Evolutionary conservation across 2,113 vertebrate genomes (phyloP), one percentile per base, ranked within the genome.

Genomic region (Rostratula benghalensis): DNA sequence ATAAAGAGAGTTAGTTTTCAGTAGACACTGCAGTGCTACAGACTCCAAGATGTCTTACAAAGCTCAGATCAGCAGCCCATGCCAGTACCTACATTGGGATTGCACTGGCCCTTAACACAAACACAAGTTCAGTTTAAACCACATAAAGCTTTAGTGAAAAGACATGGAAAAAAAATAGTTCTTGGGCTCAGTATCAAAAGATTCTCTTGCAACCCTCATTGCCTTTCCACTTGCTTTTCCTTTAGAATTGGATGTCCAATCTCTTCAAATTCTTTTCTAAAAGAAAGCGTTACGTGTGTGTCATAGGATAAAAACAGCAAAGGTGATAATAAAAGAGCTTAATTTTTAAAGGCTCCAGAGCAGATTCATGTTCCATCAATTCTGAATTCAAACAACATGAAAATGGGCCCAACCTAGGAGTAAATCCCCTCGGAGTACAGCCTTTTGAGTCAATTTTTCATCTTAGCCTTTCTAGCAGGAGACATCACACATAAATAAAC

Each of bases 401-500:
- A 95, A 75, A 79, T 54, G 51, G 94, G 87, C 78, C 67, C 74
- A 94, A 25, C 78, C 45, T 63, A 82, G 86, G 78, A 96, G 93
- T 85, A 97, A 97, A 97, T 95, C 92, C 94, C 96, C 94, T 95
- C 1, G 0, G 94, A 97, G 95, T 53, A 37, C 75, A 94, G 91
- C 94, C 83, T 94, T 97, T 94, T 57, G 94, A 96, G 93, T 95
- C 90, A 77, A 96, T 97, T 96, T 97, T 97, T 97, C 96, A 94
- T 95, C 94, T 93, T 91, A 95, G 95, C 92, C 91, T 93, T 96
- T 94, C 96, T 91, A 91, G 94, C 90, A 67, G 83, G 87, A 96
- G 96, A 97, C 93, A 91, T 90, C 89, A 50, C 93, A 92, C 93
- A 97, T 94, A 97, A 97, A 97, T 92, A 97, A 97, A 97, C 96